These are phyloP conservation scores for Drosophila gaucha DNA, from an alignment of 2,888 invertebrate genomes.

Conservation along the genomic window DNA sequence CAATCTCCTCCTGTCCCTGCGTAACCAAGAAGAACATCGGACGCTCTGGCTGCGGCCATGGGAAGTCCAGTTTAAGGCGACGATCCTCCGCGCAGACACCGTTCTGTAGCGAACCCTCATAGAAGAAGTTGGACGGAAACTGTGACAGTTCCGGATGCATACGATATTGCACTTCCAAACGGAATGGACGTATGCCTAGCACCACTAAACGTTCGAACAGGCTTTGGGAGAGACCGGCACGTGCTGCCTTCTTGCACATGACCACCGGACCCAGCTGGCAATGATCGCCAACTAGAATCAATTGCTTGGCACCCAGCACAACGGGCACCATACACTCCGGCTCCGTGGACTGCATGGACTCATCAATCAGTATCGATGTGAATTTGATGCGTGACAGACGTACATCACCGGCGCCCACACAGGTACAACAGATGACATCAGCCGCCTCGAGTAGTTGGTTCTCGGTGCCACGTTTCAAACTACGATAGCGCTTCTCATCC, in stretches of 20 bases:
- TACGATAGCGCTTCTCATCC: conserved; percentile 97
- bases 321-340: conserved; percentile 99
- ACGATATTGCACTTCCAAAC: conserved; percentile 98
- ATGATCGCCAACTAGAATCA: conserved; percentile 99
- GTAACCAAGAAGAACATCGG: conserved; percentile 99
- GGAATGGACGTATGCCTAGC: conserved; percentile 97
- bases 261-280: conserved; percentile 99
- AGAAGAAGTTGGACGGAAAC: conserved; percentile 99
- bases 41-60: conserved; percentile 98
- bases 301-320: conserved; percentile 97
- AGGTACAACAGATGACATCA: conserved; percentile 99
- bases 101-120: conserved; percentile 99
- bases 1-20: conserved; percentile 99
- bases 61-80: conserved; percentile 96
- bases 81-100: conserved; percentile 99
- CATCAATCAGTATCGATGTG: conserved; percentile 98
- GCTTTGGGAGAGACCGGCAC: conserved; percentile 98
- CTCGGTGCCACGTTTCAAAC: conserved; percentile 95
- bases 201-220: conserved; percentile 98
- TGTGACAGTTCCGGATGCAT: conserved; percentile 99
- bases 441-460: conserved; percentile 96
- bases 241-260: conserved; percentile 99
- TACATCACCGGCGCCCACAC: conserved; percentile 99
- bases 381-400: conserved; percentile 96
- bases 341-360: conserved; percentile 98